These are phyloP conservation scores for Diceros bicornis DNA, from an alignment of 2,797 vertebrate genomes.

Conservation along the genomic window DNA sequence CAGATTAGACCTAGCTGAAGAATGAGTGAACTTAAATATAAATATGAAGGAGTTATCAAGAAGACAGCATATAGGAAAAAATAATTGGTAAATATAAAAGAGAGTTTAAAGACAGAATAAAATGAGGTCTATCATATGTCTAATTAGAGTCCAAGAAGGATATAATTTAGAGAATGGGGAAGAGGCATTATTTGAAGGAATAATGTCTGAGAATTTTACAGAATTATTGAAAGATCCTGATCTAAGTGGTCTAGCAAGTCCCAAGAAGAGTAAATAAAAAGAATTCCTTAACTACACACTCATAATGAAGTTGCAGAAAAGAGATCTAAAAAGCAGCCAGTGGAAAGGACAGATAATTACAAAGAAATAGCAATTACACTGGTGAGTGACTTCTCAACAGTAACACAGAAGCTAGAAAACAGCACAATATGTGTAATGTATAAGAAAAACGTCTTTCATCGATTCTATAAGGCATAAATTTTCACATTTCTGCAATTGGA, in stretches of 20 bases:
- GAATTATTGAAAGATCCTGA: constrained; percentile 13
- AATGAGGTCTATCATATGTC: background rate
- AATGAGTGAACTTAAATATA: background rate
- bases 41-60: constrained; percentile 25
- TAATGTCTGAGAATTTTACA: background rate
- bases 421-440: background rate
- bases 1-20: background rate
- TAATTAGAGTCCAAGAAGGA: background rate
- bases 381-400: background rate
- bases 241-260: background rate
- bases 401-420: background rate
- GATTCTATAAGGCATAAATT: background rate
- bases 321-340: background rate
- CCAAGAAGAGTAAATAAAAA: background rate
- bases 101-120: background rate
- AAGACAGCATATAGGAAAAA: constrained; percentile 8
- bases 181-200: constrained; percentile 15
- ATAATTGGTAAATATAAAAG: background rate
- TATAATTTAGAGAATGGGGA: background rate
- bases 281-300: background rate
- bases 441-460: background rate
- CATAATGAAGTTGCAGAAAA: background rate
- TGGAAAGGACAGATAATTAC: background rate
- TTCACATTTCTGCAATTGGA: background rate
- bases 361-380: background rate